These are phyloP conservation scores for Octonoba sinensis DNA, from an alignment of 2,888 invertebrate species.

Conservation along the genomic window DNA sequence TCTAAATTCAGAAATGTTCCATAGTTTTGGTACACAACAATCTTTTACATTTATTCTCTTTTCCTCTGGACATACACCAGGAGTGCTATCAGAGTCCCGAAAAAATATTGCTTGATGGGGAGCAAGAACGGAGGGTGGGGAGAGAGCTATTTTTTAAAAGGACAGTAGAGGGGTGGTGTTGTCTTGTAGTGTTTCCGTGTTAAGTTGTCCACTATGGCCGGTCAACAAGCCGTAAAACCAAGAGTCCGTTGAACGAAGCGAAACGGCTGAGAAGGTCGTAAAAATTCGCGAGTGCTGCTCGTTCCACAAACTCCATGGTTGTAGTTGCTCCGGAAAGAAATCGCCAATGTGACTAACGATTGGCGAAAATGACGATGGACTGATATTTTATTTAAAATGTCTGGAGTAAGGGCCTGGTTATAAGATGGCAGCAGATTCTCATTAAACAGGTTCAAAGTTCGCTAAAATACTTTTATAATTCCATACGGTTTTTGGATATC, in stretches of 20 bases:
- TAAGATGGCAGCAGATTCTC: too few relatives aligned
- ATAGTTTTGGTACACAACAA: too few relatives aligned
- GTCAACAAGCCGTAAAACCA: conserved; percentile 64
- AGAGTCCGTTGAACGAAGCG: conserved; percentile 48
- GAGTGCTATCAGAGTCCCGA: too few relatives aligned
- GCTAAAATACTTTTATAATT: too few relatives aligned
- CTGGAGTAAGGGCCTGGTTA: too few relatives aligned
- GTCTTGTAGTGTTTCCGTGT: conserved; percentile 24
- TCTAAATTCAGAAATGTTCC: too few relatives aligned
- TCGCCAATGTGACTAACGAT: not conserved
- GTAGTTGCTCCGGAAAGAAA: not conserved
- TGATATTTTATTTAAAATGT: not conserved
- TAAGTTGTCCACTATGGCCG: conserved; percentile 60
- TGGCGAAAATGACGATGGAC: not conserved
- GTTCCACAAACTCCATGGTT: conserved; percentile 23
- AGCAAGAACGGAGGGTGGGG: not conserved
- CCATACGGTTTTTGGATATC: too few relatives aligned
- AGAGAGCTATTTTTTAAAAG: conserved; percentile 22
- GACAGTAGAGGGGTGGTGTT: conserved; percentile 4
- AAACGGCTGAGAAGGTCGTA: conserved; percentile 62
- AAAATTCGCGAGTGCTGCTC: conserved; percentile 54
- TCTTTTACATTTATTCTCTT: too few relatives aligned
- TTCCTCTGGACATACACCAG: too few relatives aligned
- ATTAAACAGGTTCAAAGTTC: too few relatives aligned
- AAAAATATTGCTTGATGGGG: not conserved